Conservation (phyloP, 1,140 invertebrate genomes). For the Drosophila serrata region DNA sequence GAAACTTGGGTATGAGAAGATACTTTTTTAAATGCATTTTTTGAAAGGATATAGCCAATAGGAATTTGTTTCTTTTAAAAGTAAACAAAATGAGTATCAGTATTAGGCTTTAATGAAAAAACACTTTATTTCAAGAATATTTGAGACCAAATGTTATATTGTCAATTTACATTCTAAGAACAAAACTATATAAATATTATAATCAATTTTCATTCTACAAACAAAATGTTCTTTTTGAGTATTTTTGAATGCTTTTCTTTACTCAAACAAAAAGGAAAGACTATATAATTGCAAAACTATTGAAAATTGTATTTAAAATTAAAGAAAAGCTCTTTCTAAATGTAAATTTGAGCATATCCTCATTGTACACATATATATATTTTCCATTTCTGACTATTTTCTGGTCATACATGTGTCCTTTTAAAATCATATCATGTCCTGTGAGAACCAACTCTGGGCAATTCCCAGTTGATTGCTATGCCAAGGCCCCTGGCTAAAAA, state of each 20-base stretch:
- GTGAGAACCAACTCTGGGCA: constrained; percentile 2
- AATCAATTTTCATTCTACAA: neutral
- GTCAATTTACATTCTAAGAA: too few species aligned
- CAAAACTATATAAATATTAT: too few species aligned
- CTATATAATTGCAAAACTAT: neutral
- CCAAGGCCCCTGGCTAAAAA: constrained; percentile 6
- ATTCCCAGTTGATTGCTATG: constrained; percentile 32
- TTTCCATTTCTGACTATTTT: neutral
- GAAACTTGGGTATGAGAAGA: neutral
- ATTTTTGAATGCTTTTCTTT: too few species aligned
- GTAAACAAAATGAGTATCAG: too few species aligned
- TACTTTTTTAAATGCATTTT: neutral
- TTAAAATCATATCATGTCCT: constrained; percentile 18
- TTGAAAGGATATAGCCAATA: neutral
- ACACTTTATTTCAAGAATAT: too few species aligned
- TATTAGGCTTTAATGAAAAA: too few species aligned
- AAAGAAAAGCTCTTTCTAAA: too few species aligned
- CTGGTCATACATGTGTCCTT: neutral
- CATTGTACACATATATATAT: neutral
- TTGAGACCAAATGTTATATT: too few species aligned
- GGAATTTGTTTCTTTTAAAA: too few species aligned
- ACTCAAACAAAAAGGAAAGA: neutral
- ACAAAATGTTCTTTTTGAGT: too few species aligned
- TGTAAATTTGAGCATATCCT: too few species aligned
- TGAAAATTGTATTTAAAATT: neutral